These are phyloP conservation scores for Volucella zonaria DNA, from an alignment of 2,888 invertebrate species.

Conservation along the genomic window DNA sequence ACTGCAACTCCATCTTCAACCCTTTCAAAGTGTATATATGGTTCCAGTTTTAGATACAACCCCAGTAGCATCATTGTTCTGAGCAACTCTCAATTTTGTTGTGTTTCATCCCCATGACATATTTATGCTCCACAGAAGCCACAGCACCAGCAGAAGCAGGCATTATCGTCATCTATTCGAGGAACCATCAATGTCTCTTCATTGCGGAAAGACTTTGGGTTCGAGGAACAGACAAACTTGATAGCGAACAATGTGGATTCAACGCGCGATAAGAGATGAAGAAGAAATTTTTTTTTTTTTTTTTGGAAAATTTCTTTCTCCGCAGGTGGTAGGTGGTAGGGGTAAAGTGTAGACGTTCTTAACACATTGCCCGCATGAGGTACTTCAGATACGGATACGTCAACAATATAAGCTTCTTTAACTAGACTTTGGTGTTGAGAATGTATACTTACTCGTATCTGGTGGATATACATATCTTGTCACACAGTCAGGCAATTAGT, in stretches of 20 bases:
- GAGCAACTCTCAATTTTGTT: conserved; percentile 21
- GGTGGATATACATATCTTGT: background rate
- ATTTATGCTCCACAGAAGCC: conserved; percentile 46
- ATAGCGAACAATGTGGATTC: conserved; percentile 46
- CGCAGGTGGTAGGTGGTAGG: conserved; percentile 32
- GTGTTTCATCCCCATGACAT: conserved; percentile 53
- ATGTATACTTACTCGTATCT: conserved; percentile 19
- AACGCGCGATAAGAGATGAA: conserved; percentile 29
- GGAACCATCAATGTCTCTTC: conserved; percentile 46
- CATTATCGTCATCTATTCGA: conserved; percentile 20
- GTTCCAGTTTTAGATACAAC: background rate
- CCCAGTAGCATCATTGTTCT: conserved; percentile 12
- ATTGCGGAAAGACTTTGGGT: conserved; percentile 30
- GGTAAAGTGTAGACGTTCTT: background rate
- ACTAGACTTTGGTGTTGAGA: background rate
- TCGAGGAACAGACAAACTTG: conserved; percentile 28
- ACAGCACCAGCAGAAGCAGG: conserved; percentile 38
- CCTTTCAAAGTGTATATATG: conserved; percentile 20
- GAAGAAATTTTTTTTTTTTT: conserved; percentile 13
- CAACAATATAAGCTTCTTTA: too few relatives aligned
- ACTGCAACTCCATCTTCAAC: conserved; percentile 2
- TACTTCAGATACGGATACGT: background rate
- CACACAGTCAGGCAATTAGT: conserved; percentile 38
- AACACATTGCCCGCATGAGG: background rate
- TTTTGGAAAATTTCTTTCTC: conserved; percentile 53